Evolutionary conservation across 2,797 vertebrate genomes (phyloP), one percentile per base, ranked within the genome.

Genomic region (Poeciliopsis presidionis): DNA sequence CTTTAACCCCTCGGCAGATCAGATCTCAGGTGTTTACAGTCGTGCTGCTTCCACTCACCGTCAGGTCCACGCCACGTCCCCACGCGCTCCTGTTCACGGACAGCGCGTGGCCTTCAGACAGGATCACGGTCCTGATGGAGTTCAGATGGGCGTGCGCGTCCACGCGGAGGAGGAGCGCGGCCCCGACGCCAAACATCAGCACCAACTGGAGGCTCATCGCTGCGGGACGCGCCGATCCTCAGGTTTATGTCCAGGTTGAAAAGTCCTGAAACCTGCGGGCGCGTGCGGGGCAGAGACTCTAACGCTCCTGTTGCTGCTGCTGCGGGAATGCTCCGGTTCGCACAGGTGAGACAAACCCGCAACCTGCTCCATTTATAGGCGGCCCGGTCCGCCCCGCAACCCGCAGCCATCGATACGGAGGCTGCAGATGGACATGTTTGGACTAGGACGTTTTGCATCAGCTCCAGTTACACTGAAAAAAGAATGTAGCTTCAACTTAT

Each of bases 51-150:
- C 12, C 36, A 36, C 90, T 87, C 67, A 93, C 92, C 67, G 84
- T 83, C 33, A 90, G 75, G 75, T 91, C 90, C 74, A 83, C 0
- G n/a, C 81, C 82, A 11, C 87, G 87, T 73, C 90, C 88, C 91
- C 91, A 90, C 71, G 75, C 6, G 87, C 88, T 92, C 67, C 89
- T 28, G 90, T 94, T 94, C 1, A 78, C 7, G 11, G 88, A 85
- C 53, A 88, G 67, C 16, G 69, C 75, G 81, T 84, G 86, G 1
- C 80, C 83, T 12, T 91, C 83, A 6, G 57, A 16, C 28, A 93
- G 73, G 36, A 86, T 81, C 81, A 90, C 86, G 6, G 90, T 90
- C 2, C 88, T 61, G 78, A 93, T 88, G 80, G 92, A 82, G 88
- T 93, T 93, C 41, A 90, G 90, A 1, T 81, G 59, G 83, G 90